These are phyloP conservation scores for Lophochroa leadbeateri DNA, from an alignment of 2,113 vertebrate species.

Conservation along the genomic window DNA sequence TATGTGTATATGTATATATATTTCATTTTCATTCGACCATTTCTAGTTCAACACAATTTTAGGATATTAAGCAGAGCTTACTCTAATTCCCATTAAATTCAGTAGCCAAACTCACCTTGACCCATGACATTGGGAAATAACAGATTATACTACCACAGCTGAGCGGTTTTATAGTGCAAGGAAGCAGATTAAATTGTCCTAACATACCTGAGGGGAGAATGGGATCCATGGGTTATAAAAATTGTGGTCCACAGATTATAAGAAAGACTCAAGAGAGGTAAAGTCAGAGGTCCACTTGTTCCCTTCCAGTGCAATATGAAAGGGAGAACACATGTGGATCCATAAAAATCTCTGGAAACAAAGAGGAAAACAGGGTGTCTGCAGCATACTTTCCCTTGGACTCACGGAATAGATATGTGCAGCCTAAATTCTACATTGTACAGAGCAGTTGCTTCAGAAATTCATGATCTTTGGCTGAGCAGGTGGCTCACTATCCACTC, in stretches of 20 bases:
- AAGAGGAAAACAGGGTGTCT: not conserved
- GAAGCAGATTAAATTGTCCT: not conserved
- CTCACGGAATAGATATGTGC: not conserved
- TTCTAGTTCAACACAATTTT: not conserved
- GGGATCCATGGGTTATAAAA: not conserved
- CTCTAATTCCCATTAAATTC: not conserved
- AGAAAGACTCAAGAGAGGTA: not conserved
- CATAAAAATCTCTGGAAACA: not conserved
- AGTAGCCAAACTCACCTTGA: not conserved
- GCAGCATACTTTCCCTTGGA: not conserved
- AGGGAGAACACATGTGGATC: not conserved
- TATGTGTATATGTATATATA: fast-evolving
- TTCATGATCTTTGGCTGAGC: not conserved
- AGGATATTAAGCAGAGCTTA: not conserved
- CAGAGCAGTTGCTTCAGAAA: not conserved
- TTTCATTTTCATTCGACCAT: not conserved
- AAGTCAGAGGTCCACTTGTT: not conserved
- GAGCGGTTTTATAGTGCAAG: not conserved
- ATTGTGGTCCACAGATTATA: not conserved
- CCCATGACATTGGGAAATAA: not conserved
- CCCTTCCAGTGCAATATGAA: not conserved
- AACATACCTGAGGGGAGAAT: not conserved
- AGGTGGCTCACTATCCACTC: not conserved
- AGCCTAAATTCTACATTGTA: not conserved
- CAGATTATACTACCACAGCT: not conserved